Evolutionary conservation across 2,113 vertebrate species (phyloP).

Genomic region (Lonchura striata): DNA sequence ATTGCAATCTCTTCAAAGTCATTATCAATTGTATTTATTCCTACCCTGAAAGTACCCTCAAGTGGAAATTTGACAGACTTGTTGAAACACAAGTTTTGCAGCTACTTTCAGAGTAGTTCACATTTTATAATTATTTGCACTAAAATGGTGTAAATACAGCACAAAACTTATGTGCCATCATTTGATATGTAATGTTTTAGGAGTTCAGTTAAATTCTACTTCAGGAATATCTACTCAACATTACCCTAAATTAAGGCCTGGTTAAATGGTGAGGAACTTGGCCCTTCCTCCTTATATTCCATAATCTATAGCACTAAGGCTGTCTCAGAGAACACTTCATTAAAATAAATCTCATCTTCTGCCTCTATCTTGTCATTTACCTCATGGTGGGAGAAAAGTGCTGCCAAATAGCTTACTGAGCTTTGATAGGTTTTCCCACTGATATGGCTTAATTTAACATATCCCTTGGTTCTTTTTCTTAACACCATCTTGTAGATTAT

Average conservation of each 20-base stretch:
- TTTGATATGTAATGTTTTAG: neutral
- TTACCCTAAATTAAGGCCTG: neutral
- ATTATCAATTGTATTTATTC: neutral
- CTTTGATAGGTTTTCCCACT: neutral
- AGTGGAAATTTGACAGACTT: neutral
- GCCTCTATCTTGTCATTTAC: neutral
- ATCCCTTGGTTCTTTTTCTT: neutral
- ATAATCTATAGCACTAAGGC: neutral
- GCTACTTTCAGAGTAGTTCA: neutral
- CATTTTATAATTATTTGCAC: neutral
- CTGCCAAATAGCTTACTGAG: neutral
- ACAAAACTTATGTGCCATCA: neutral
- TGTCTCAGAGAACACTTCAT: neutral
- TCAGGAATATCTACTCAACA: neutral
- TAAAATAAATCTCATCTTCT: neutral
- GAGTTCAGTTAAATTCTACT: neutral
- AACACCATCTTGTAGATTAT: neutral
- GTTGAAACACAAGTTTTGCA: neutral
- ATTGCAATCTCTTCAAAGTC: neutral
- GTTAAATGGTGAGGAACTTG: neutral
- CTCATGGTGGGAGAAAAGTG: slow-evolving; percentile 6
- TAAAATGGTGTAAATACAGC: neutral
- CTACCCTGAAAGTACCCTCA: neutral
- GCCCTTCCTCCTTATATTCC: neutral
- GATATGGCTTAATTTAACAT: neutral